Base-by-base conservation (phyloP, 2,888 invertebrate genomes). In the Orthosia gracilis region DNA sequence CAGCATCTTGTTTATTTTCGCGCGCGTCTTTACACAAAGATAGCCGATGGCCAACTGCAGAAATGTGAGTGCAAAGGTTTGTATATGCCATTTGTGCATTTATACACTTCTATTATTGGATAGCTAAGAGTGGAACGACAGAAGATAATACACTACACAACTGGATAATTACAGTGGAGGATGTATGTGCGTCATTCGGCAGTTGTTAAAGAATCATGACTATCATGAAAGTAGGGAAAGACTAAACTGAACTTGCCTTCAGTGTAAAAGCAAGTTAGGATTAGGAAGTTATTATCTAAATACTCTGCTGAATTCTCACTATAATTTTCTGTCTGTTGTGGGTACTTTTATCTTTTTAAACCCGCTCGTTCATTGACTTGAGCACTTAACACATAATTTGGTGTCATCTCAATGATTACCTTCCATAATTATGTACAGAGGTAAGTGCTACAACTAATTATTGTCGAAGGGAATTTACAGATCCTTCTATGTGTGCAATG, bases 51-150 rank as follows among this genome's bases (percentile, higher is more conserved):
- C 50, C 57, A 73, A 88, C 89, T 85, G 70, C 65, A 59, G 45
- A 50, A 50, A 2, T 23, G 49, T 40, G 69, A 84, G 76, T 76
- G 26, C 45, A 55, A 26, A 57, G 17, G 12, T 80, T 66, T n/a
- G 68, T 54, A 66, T 62, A 64, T 50, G 74, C 79, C 84, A 82
- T 81, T 71, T 79, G 78, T 76, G 52, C 78, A 74, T 78, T 66
- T 72, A 31, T 64, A 78, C 58, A 73, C 63, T 66, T 80, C 72
- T 77, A 81, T 81, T 85, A 79, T 79, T 75, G 73, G 78, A 63
- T 54, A 47, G 40, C 55, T 21, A 45, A 68, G 67, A 71, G 65
- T 62, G 68, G 58, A 52, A 73, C 76, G 78, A 59, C 54, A 21
- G 50, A 68, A 78, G 72, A 69, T 81, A 83, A 67, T 68, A 65